Percentiles rank a stretch among this genome's conserved stretches.
Evolutionary conservation across 2,113 vertebrate species (phyloP).

Genomic region (Nycticryphes semicollaris): DNA sequence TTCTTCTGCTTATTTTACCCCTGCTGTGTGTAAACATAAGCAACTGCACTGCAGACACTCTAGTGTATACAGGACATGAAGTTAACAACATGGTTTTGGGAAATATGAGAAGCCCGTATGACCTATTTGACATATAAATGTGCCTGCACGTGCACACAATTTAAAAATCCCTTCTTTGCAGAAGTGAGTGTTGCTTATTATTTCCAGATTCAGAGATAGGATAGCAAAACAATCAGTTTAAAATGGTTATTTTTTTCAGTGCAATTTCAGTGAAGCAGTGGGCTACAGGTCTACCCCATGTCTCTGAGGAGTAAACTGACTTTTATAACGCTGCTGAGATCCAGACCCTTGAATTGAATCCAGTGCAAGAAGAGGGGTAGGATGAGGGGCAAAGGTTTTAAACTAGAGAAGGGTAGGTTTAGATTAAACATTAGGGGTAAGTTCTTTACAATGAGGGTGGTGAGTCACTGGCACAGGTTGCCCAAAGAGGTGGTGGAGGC

Average conservation of each 20-base stretch:
- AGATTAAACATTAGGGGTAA: no score
- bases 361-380: neutral
- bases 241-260: neutral
- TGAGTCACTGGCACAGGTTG: no score
- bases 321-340: neutral
- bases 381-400: no score
- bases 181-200: neutral
- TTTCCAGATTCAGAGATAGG: neutral
- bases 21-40: neutral
- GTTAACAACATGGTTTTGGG: neutral
- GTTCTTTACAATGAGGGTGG: no score
- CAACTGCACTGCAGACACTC: neutral
- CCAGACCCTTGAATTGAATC: neutral
- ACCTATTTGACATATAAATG: neutral
- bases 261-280: fast-evolving
- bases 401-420: no score
- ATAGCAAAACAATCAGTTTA: neutral
- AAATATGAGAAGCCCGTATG: neutral
- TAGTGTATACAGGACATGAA: neutral
- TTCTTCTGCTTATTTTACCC: neutral
- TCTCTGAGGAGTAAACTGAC: neutral
- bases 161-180: neutral
- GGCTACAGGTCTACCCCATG: neutral
- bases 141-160: neutral
- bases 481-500: no score